Conservation (phyloP, 2,888 invertebrate genomes). For the Nymphalis c-album region DNA sequence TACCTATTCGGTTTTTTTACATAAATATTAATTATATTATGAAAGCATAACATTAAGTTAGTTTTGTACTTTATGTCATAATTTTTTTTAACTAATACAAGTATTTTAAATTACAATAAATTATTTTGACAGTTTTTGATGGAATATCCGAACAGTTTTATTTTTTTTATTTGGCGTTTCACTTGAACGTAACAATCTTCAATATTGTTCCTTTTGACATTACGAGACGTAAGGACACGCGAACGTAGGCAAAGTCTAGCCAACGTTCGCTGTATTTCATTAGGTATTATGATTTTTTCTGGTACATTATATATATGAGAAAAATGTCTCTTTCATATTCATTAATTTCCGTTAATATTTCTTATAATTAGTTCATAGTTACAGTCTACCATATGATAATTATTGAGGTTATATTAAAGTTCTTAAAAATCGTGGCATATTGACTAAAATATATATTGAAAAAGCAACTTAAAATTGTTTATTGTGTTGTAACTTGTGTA, state of each 20-base stretch:
- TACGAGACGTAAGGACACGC: constrained; percentile 73
- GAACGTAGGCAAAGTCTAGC: constrained; percentile 74
- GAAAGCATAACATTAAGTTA: too few species aligned
- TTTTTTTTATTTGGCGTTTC: constrained; percentile 1
- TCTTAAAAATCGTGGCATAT: constrained; percentile 62
- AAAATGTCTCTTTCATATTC: constrained; percentile 28
- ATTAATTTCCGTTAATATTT: constrained; percentile 37
- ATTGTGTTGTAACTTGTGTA: constrained; percentile 37
- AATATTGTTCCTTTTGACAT: constrained; percentile 70
- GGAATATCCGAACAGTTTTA: not conserved
- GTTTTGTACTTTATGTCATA: too few species aligned
- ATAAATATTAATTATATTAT: too few species aligned
- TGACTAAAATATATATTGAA: constrained; percentile 49
- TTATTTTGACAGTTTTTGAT: not conserved
- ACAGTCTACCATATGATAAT: constrained; percentile 43
- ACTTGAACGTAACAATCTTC: constrained; percentile 10
- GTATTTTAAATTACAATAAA: not conserved
- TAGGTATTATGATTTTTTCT: constrained; percentile 59
- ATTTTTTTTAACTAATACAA: too few species aligned
- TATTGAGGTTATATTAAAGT: constrained; percentile 66
- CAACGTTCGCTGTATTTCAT: constrained; percentile 70
- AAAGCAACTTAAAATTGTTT: constrained; percentile 38
- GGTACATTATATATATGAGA: constrained; percentile 21
- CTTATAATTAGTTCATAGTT: constrained; percentile 12
- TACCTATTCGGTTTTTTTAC: too few species aligned